Percentiles rank a stretch among this genome's conserved stretches.
These are phyloP conservation scores for Marmota flaviventris DNA, from an alignment of 2,113 vertebrate genomes.

Conservation along the genomic window DNA sequence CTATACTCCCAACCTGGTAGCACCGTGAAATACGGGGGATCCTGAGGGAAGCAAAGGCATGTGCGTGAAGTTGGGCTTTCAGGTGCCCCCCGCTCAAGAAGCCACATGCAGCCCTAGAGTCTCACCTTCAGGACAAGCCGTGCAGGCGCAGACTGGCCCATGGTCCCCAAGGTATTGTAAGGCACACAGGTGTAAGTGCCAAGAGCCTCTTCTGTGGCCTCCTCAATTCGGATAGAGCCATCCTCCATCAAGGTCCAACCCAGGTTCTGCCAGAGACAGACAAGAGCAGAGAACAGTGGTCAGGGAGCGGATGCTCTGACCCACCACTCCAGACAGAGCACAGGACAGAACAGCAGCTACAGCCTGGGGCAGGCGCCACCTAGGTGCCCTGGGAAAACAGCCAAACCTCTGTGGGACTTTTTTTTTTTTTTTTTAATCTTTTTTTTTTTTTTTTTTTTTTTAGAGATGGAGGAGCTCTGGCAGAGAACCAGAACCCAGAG, in stretches of 20 bases:
- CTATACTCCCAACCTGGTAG: conserved; percentile 99
- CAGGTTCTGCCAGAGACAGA: conserved; percentile 89
- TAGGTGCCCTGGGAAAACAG: background rate
- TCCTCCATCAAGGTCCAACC: conserved; percentile 97
- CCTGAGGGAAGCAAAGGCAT: conserved; percentile 85
- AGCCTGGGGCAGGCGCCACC: background rate
- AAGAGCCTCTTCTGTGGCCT: conserved; percentile 99
- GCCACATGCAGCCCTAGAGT: rapidly evolving
- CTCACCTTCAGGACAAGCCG: conserved; percentile 99
- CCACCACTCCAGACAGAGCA: rapidly evolving
- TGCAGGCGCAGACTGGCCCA: conserved; percentile 98
- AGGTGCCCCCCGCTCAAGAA: rapidly evolving
- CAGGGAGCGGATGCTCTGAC: background rate
- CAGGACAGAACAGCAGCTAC: background rate
- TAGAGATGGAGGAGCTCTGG: background rate
- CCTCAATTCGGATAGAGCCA: conserved; percentile 97
- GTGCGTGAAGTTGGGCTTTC: rapidly evolving
- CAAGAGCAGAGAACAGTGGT: background rate
- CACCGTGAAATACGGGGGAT: conserved; percentile 99
- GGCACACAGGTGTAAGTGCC: conserved; percentile 99
- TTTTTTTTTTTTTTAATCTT: no score
- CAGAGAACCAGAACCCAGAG: background rate
- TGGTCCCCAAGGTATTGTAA: conserved; percentile 99
- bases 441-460: no score
- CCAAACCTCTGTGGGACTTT: background rate